Percentiles rank a stretch among this genome's conserved stretches.
These are phyloP conservation scores for Lophius piscatorius DNA, from an alignment of 2,113 vertebrate species.

Conservation along the genomic window DNA sequence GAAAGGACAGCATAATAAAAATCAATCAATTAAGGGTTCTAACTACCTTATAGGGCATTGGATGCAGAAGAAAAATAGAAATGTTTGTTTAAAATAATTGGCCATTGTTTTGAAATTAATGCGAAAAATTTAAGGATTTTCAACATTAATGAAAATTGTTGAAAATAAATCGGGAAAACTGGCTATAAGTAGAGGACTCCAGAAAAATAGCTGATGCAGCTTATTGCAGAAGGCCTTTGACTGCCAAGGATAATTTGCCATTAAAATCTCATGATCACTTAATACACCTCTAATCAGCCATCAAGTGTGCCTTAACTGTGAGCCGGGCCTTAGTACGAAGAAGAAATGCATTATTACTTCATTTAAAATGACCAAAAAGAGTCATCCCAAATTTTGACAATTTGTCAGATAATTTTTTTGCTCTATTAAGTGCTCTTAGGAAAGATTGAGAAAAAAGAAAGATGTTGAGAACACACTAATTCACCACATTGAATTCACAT, in stretches of 20 bases:
- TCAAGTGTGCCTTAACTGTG: constrained; percentile 66
- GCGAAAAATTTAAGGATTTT: no score
- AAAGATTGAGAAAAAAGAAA: constrained; percentile 4
- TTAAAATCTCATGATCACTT: constrained; percentile 80
- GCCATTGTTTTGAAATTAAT: no score
- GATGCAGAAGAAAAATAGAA: no score
- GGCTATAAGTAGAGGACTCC: constrained; percentile 30
- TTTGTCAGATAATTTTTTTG: constrained; percentile 19
- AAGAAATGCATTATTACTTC: constrained; percentile 20
- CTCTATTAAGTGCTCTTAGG: constrained; percentile 7
- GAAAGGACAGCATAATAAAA: no score
- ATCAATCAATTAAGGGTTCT: no score
- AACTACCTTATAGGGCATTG: no score
- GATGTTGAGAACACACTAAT: constrained; percentile 10
- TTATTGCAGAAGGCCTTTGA: constrained; percentile 61
- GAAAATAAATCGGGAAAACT: no score
- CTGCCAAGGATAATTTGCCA: constrained; percentile 72
- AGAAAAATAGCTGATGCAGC: constrained; percentile 54
- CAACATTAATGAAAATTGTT: no score
- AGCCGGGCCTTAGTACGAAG: constrained; percentile 23
- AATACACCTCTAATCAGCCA: constrained; percentile 75
- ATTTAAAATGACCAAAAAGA: constrained; percentile 30
- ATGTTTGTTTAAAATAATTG: no score
- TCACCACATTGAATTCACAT: no score
- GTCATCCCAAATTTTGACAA: neutral